Percentiles rank a stretch among this genome's conserved stretches.
These are phyloP conservation scores for Bombus ignitus DNA, from an alignment of 1,140 invertebrate genomes.

Conservation along the genomic window DNA sequence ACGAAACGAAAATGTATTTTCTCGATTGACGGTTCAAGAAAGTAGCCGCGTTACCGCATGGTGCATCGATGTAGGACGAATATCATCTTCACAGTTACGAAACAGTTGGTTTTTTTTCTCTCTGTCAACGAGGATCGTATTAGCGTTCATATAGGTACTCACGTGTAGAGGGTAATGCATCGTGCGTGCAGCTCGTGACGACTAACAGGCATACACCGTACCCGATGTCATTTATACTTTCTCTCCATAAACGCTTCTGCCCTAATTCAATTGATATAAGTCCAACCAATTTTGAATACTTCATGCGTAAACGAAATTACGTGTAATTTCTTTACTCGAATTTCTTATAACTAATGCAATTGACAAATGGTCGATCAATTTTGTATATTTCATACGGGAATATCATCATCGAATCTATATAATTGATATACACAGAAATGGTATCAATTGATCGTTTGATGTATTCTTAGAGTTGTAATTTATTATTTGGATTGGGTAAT, in stretches of 20 bases:
- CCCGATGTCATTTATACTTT: slow-evolving; percentile 79
- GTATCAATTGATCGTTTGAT: not conserved
- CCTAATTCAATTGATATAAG: slow-evolving; percentile 36
- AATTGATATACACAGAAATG: not conserved
- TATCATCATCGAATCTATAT: too few relatives aligned
- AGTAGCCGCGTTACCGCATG: slow-evolving; percentile 4
- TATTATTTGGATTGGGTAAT: not conserved
- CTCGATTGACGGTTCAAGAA: not conserved
- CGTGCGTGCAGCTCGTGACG: slow-evolving; percentile 71
- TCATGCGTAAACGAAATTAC: not conserved
- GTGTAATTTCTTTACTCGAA: not conserved
- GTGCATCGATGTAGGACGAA: slow-evolving; percentile 10
- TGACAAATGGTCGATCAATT: not conserved
- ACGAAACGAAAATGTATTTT: slow-evolving; percentile 26
- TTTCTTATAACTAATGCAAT: not conserved
- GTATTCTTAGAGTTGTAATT: too few relatives aligned
- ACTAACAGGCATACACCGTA: slow-evolving; percentile 73
- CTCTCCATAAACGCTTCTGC: slow-evolving; percentile 68
- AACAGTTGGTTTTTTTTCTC: slow-evolving; percentile 17
- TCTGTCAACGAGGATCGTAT: slow-evolving; percentile 24
- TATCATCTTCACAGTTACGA: slow-evolving; percentile 28
- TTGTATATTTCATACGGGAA: too few relatives aligned
- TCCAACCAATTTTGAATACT: slow-evolving; percentile 4
- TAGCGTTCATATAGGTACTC: slow-evolving; percentile 64
- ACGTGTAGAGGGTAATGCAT: slow-evolving; percentile 75